Percentiles rank a stretch among this genome's conserved stretches.
These are phyloP conservation scores for Apocheima hispidaria DNA, from an alignment of 2,888 invertebrate species.

Conservation along the genomic window DNA sequence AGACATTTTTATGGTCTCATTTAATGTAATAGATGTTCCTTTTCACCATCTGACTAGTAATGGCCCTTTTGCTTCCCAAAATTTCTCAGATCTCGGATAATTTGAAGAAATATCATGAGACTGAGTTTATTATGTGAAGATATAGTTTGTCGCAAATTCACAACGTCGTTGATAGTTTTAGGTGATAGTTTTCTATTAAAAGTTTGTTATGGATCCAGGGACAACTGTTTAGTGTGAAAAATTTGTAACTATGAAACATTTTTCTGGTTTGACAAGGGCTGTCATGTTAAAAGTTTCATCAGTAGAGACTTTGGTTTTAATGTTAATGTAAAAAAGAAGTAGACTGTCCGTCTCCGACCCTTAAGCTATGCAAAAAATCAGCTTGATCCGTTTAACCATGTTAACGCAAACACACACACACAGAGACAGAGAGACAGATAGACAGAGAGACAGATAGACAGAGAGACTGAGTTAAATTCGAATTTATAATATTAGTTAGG, in stretches of 20 bases:
- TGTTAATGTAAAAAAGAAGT: too few species aligned
- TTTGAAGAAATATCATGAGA: conserved; percentile 12
- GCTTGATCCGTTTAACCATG: too few species aligned
- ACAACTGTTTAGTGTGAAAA: conserved; percentile 25
- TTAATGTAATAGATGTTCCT: conserved; percentile 25
- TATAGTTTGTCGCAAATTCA: conserved; percentile 25
- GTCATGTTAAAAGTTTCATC: conserved; percentile 10
- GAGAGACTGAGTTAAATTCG: too few species aligned
- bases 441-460: too few species aligned
- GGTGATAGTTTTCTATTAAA: conserved; percentile 28
- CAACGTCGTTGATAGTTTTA: conserved; percentile 29
- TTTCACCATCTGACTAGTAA: conserved; percentile 11
- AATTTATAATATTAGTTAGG: too few species aligned
- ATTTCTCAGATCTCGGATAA: conserved; percentile 9
- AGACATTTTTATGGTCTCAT: conserved; percentile 27
- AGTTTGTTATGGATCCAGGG: conserved; percentile 17
- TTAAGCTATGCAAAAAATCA: too few species aligned
- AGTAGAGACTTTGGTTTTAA: conserved; percentile 1
- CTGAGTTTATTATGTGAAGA: conserved; percentile 10
- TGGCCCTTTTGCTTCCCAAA: conserved; percentile 20
- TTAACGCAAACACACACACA: too few species aligned
- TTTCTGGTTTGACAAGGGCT: conserved; percentile 5
- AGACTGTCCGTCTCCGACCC: too few species aligned
- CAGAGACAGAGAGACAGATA: too few species aligned
- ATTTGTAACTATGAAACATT: conserved; percentile 1